A percentile compares a stretch with the other conserved stretches of the same genome.
These are phyloP conservation scores for Rhagonycha lutea DNA, from an alignment of 2,888 invertebrate species.

Conservation along the genomic window DNA sequence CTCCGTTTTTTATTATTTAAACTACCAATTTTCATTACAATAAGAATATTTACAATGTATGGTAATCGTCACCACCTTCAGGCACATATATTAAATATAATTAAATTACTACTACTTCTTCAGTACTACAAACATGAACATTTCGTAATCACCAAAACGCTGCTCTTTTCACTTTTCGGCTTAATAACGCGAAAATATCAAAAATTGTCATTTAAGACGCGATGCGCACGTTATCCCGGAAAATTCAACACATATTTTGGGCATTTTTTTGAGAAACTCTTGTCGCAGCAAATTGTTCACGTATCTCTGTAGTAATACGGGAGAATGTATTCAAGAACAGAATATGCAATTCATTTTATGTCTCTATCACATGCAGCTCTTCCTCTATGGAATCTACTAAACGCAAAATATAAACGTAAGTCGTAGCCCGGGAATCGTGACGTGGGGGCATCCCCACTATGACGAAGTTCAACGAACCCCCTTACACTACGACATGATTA, in stretches of 20 bases:
- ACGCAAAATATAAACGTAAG: conserved; percentile 42
- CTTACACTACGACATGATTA: conserved; percentile 50
- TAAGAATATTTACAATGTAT: conserved; percentile 12
- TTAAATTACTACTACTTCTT: conserved; percentile 4
- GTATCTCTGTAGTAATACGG: conserved; percentile 53
- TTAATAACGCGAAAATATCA: conserved; percentile 14
- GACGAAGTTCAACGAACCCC: conserved; percentile 49
- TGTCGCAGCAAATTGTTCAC: conserved; percentile 52
- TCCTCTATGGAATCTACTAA: conserved; percentile 29
- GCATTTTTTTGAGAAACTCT: conserved; percentile 53
- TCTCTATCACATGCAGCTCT: conserved; percentile 39
- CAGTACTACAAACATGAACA: conserved; percentile 8
- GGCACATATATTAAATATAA: conserved; percentile 9
- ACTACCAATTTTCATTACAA: neutral
- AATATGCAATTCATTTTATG: conserved; percentile 23
- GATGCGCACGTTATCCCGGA: conserved; percentile 27
- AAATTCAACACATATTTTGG: conserved; percentile 49
- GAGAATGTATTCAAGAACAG: conserved; percentile 40
- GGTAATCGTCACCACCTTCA: conserved; percentile 27
- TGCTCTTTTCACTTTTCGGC: conserved; percentile 2
- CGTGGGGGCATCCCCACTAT: conserved; percentile 51
- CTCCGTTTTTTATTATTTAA: neutral
- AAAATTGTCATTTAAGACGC: conserved; percentile 16
- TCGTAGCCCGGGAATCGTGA: conserved; percentile 48
- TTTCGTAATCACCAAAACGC: conserved; percentile 9